Conservation (phyloP, 2,888 invertebrate species). For the Parnassius apollo region DNA sequence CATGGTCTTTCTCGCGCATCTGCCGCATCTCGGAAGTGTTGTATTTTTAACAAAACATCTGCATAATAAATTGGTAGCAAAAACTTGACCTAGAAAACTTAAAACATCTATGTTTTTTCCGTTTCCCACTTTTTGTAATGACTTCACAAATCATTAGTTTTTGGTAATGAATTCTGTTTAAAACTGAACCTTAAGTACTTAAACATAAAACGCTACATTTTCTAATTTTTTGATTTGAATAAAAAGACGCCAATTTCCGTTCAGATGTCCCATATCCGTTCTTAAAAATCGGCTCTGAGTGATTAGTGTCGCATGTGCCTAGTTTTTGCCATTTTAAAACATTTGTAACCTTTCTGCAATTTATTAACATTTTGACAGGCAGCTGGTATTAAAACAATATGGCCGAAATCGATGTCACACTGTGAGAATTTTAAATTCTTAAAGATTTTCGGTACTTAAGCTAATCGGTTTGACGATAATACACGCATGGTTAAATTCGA, state of each 20-base stretch:
- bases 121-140: slow-evolving; percentile 33
- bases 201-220: slow-evolving; percentile 30
- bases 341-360: slow-evolving; percentile 19
- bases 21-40: slow-evolving; percentile 62
- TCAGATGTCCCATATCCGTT: slow-evolving; percentile 70
- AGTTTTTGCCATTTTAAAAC: slow-evolving; percentile 64
- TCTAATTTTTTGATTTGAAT: slow-evolving; percentile 25
- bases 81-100: slow-evolving; percentile 76
- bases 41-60: slow-evolving; percentile 71
- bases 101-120: slow-evolving; percentile 49
- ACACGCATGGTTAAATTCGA: too few relatives aligned
- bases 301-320: slow-evolving; percentile 71
- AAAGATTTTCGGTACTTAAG: too few relatives aligned
- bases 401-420: slow-evolving; percentile 9
- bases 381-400: slow-evolving; percentile 54
- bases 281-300: slow-evolving; percentile 71
- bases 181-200: slow-evolving; percentile 35
- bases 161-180: not conserved
- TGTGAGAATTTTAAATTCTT: slow-evolving; percentile 3
- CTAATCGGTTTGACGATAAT: too few relatives aligned
- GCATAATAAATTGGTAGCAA: slow-evolving; percentile 77
- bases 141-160: slow-evolving; percentile 22
- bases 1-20: slow-evolving; percentile 70
- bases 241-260: slow-evolving; percentile 80
- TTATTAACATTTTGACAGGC: slow-evolving; percentile 51